phyloP scores from a whole-genome alignment of 1,140 invertebrate species.

The Brachionus paranguensis region DNA sequence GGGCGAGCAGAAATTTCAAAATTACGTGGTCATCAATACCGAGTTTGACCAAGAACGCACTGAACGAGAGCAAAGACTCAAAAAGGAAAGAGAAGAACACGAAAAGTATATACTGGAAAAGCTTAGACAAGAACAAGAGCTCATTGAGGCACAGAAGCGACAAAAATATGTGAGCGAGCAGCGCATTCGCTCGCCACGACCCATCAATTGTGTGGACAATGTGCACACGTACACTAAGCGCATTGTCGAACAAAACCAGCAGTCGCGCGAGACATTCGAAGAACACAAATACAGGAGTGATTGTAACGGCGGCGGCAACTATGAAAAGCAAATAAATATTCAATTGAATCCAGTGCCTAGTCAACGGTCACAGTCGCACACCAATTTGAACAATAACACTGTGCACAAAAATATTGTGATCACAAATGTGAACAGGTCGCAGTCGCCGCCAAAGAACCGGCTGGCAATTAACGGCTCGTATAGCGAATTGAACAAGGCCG shows the following conservation, averaged over 20 bases:
- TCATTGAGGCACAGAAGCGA: not conserved
- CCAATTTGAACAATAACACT: slow-evolving; percentile 5
- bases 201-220: slow-evolving; percentile 10
- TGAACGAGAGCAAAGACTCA: not conserved
- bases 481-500: not conserved
- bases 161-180: slow-evolving; percentile 6
- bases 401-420: slow-evolving; percentile 22
- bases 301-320: not conserved
- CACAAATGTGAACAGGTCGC: slow-evolving; percentile 4
- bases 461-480: not conserved
- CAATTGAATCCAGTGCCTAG: slow-evolving; percentile 29
- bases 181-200: not conserved
- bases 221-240: slow-evolving; percentile 14
- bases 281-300: not conserved
- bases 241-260: slow-evolving; percentile 1
- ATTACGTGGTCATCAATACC: not conserved
- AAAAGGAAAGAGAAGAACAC: slow-evolving; percentile 19
- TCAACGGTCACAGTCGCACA: not conserved
- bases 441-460: not conserved
- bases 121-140: slow-evolving; percentile 37
- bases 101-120: slow-evolving; percentile 35
- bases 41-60: not conserved
- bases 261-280: not conserved
- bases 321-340: slow-evolving; percentile 40
- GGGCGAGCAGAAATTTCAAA: not conserved